These are phyloP conservation scores for Nebria brevicollis DNA, from an alignment of 2,888 invertebrate species.

Conservation along the genomic window DNA sequence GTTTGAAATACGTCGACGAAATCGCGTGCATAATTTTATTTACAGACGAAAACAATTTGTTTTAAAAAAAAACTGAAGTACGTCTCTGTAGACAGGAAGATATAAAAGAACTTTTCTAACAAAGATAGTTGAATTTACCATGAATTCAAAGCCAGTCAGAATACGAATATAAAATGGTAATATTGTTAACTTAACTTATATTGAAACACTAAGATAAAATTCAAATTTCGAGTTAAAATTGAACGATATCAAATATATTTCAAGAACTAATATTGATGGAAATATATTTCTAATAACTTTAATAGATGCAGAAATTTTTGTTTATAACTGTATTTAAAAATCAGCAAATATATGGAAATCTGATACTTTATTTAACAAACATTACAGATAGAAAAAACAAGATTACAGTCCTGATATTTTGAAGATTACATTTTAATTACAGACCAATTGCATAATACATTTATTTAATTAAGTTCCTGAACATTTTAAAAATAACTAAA, in stretches of 20 bases:
- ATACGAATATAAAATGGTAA: not conserved
- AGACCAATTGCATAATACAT: not conserved
- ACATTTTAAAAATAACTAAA: not conserved
- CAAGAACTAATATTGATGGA: not conserved
- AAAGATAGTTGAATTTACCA: not conserved
- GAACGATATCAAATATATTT: not conserved
- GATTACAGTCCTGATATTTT: not conserved
- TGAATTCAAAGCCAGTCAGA: not conserved
- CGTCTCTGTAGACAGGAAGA: not conserved
- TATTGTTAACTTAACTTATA: constrained; percentile 1
- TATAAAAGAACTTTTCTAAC: not conserved
- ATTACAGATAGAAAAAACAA: not conserved
- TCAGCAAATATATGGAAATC: not conserved
- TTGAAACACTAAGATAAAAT: not conserved
- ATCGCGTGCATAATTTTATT: not conserved
- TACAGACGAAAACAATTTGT: not conserved
- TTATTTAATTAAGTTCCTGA: not conserved
- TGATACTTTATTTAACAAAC: too few species aligned
- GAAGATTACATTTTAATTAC: not conserved
- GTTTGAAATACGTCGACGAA: too few species aligned
- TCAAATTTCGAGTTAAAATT: not conserved
- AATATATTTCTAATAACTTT: too few species aligned
- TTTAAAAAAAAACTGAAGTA: not conserved
- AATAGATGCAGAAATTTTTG: too few species aligned
- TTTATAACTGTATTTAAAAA: too few species aligned